Base-by-base conservation (phyloP, 2,113 vertebrate species). In the Sebastes schlegelii region DNA sequence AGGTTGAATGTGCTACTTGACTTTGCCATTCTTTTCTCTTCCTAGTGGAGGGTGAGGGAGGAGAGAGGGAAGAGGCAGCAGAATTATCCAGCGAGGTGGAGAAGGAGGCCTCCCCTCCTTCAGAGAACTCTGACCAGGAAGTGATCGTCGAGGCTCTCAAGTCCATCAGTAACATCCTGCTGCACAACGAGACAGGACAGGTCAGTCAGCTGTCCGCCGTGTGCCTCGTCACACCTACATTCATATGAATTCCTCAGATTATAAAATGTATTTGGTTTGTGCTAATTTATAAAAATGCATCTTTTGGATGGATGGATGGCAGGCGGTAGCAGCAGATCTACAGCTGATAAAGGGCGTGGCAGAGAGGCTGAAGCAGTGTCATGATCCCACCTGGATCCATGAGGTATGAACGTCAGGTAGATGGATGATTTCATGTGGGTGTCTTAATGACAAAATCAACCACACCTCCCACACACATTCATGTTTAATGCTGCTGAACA, bases 81-180 rank as follows among this genome's bases (percentile, higher is more conserved):
- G 77, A 66, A 9, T 68, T 1, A 10, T 62, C 23, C 5, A 23
- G 49, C 13, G 23, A 82, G 4, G 51, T 40, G 43, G n/a, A 46
- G 52, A 77, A 86, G 49, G 77, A 91, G 74, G n/a, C 52, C 13
- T 70, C 73, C 7, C 49, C 57, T 73, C 26, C 57, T n/a, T 83
- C 92, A 3, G 95, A 96, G 73, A 89, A 95, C 23, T 88, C 94
- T 0, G 97, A 98, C 90, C 87, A 95, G 94, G 98, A 97, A 1
- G 95, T 96, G 0, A 96, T 97, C 2, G 94, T 97, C 21, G 98
- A 99, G 78, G 94, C 97, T 3, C 96, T 99, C 23, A 99, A 99
- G 87, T 97, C 97, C 77, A 94, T 99, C 66, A 98, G 97, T 92
- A 99, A 99, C 89, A 92, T 98, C 0, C 94, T 99, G 80, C 95